Evolutionary conservation across 2,888 invertebrate genomes (phyloP), one percentile per base, ranked within the genome.

Genomic region (Timema cristinae): DNA sequence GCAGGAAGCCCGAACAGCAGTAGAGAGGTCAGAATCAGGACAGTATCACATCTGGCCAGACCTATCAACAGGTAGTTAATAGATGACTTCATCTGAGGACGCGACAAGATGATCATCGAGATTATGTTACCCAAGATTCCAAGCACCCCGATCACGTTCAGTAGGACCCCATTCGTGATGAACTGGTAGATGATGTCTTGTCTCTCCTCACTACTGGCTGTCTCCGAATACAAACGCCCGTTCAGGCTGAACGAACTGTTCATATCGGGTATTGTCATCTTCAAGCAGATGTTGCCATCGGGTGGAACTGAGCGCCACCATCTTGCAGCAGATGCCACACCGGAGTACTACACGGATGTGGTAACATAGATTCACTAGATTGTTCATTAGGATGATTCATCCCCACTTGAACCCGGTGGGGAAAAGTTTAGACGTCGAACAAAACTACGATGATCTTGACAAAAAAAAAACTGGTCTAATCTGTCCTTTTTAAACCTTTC

Each of bases 31-130:
- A 95, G 85, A 78, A 97, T 93, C 77, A 98, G 88, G 76, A 93
- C 88, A 11, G 94, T 95, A 85, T 98, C 98, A 83, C 95, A 96
- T 78, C 94, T 88, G 48, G 98, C 97, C 77, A 98, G 86, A 7
- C 96, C 97, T 76, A 95, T 93, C 74, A 98, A 87, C 80, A 97
- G 88, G 82, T 95, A 94, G 84, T 97, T 97, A 80, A 97, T 95
- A 80, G 97, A 96, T 73, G 95, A 95, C 79, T 94, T 90, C 97
- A 98, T 97, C 83, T 97, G 93, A 48, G 96, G 95, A 71, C 95
- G 88, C 73, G 94, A 93, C 69, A 97, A 85, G 77, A 97, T 95
- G 74, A 96, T 90, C 86, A 95, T 93, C 59, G 96, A 91, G 72
- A 97, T 91, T 72, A 93, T 87, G 83, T 97, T 97, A 76, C 97